Evolutionary conservation across 2,888 invertebrate species (phyloP).

Genomic region (Andricus quercusramuli): DNA sequence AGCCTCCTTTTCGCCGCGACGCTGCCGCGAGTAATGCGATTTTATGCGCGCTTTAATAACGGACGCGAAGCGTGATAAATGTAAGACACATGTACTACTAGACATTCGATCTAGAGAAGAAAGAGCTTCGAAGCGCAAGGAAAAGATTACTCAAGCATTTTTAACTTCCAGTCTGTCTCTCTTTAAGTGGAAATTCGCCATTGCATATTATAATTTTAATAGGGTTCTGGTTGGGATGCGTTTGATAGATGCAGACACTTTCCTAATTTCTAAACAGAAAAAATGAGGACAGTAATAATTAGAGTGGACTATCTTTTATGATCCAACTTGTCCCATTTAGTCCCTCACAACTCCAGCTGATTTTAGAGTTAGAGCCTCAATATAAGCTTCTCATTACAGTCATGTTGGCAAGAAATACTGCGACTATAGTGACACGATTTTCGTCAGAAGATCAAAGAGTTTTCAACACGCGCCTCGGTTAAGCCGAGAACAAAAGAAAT

Average conservation of each 20-base stretch:
- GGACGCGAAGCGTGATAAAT: slow-evolving; percentile 61
- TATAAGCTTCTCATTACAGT: not conserved
- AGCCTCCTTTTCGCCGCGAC: slow-evolving; percentile 10
- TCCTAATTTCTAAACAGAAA: not conserved
- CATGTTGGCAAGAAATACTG: not conserved
- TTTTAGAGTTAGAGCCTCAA: not conserved
- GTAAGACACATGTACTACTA: slow-evolving; percentile 57
- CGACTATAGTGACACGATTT: not conserved
- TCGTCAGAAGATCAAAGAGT: not conserved
- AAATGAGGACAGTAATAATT: not conserved
- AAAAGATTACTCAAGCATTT: slow-evolving; percentile 52
- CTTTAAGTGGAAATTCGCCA: slow-evolving; percentile 27
- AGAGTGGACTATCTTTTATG: not conserved
- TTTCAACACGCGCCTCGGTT: not conserved
- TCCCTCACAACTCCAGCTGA: not conserved
- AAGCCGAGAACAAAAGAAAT: slow-evolving; percentile 1
- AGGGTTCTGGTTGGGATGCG: too few relatives aligned
- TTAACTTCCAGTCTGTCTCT: slow-evolving; percentile 52
- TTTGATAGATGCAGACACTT: too few relatives aligned
- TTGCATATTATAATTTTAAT: not conserved
- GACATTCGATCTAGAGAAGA: slow-evolving; percentile 45
- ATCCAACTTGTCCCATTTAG: not conserved
- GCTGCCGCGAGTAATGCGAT: slow-evolving; percentile 36
- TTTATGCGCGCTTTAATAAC: slow-evolving; percentile 43
- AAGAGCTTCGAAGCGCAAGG: slow-evolving; percentile 40